These are phyloP conservation scores for Gisinianus flammeolus DNA, from an alignment of 2,888 invertebrate species.

Conservation along the genomic window DNA sequence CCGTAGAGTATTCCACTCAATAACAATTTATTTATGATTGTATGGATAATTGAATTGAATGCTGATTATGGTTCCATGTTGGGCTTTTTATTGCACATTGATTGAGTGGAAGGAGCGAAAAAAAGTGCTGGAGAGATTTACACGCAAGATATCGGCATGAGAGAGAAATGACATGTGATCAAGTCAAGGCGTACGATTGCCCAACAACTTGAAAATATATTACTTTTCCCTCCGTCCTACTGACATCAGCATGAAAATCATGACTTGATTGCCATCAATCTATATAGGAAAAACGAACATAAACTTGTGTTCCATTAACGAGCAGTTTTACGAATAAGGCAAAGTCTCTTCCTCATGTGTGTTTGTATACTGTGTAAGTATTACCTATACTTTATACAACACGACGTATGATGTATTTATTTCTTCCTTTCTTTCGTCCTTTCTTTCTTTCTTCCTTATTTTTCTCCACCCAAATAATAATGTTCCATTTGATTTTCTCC, in stretches of 20 bases:
- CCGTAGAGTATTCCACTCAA: not conserved
- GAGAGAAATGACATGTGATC: constrained; percentile 21
- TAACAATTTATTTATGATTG: constrained; percentile 12
- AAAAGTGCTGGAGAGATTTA: constrained; percentile 15
- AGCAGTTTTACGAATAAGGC: not conserved
- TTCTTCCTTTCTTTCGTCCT: not conserved
- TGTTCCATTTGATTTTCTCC: not conserved
- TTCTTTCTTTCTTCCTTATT: not conserved
- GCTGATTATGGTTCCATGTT: constrained; percentile 19
- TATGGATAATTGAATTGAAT: constrained; percentile 29
- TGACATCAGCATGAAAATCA: constrained; percentile 10
- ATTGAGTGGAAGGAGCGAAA: constrained; percentile 10
- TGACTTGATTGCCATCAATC: constrained; percentile 14
- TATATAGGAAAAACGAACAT: not conserved
- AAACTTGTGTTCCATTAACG: not conserved
- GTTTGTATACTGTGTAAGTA: too few species aligned
- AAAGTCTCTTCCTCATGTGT: too few species aligned
- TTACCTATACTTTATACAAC: too few species aligned
- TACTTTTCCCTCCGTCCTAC: constrained; percentile 5
- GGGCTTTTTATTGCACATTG: constrained; percentile 22
- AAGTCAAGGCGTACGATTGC: constrained; percentile 16
- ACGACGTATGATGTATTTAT: too few species aligned
- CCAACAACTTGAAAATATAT: not conserved
- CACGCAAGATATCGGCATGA: constrained; percentile 13
- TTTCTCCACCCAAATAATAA: not conserved